phyloP scores from a whole-genome alignment of 1,140 invertebrate species.

The Goniozus legneri region DNA sequence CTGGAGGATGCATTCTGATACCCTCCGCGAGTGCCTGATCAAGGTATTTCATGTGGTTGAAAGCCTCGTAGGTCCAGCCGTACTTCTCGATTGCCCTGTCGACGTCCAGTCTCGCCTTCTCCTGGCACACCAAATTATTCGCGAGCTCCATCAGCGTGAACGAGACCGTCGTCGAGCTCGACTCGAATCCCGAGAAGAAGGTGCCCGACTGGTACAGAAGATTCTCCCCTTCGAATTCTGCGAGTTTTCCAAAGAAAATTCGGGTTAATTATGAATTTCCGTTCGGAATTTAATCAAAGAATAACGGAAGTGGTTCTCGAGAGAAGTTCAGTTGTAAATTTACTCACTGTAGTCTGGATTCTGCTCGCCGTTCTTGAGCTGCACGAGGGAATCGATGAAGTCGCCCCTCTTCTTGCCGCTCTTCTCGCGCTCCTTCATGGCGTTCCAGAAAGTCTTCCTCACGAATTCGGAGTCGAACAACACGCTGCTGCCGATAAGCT shows the following conservation, averaged over 20 bases:
- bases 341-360: conserved; percentile 40
- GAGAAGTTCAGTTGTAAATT: no score
- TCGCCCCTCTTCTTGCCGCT: conserved; percentile 38
- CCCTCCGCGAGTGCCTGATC: conserved; percentile 40
- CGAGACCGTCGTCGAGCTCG: conserved; percentile 53
- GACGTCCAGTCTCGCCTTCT: conserved; percentile 60
- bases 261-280: background rate
- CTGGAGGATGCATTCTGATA: conserved; percentile 59
- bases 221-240: conserved; percentile 38
- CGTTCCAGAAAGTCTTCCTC: conserved; percentile 41
- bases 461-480: conserved; percentile 33
- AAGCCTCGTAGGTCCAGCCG: conserved; percentile 37
- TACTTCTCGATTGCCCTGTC: conserved; percentile 43
- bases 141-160: conserved; percentile 51
- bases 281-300: no score
- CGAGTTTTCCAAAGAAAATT: conserved; percentile 4
- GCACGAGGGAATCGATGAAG: conserved; percentile 43
- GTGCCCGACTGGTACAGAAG: conserved; percentile 36
- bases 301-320: no score
- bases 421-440: conserved; percentile 36
- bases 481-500: conserved; percentile 32
- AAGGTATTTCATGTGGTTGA: conserved; percentile 43
- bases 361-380: conserved; percentile 39
- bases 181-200: conserved; percentile 59
- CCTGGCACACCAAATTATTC: conserved; percentile 30